Conservation (phyloP, 2,888 invertebrate species). For the Campaea margaritaria region DNA sequence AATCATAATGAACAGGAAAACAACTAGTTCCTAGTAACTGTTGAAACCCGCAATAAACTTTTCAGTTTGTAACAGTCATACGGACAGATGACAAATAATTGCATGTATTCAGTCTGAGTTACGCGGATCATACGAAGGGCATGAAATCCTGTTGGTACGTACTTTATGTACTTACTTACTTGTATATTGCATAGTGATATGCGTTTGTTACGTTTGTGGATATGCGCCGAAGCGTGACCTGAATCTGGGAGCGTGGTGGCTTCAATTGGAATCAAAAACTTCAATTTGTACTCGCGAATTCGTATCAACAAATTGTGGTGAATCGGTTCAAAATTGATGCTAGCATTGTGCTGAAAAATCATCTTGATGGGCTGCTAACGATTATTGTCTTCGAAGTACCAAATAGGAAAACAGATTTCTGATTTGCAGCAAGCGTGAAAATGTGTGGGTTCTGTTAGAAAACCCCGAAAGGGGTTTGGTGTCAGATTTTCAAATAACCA, state of each 20-base stretch:
- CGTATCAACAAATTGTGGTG: too few species aligned
- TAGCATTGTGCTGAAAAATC: too few species aligned
- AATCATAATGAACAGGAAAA: constrained; percentile 28
- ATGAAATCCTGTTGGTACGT: constrained; percentile 7
- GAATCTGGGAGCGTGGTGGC: constrained; percentile 38
- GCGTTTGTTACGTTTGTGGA: constrained; percentile 34
- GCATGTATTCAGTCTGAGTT: constrained; percentile 29
- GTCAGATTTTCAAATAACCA: too few species aligned
- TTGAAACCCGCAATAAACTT: constrained; percentile 27
- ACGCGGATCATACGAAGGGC: constrained; percentile 27
- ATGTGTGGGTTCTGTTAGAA: too few species aligned
- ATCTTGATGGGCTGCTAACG: too few species aligned
- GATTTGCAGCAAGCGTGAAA: too few species aligned
- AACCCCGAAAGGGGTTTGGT: too few species aligned
- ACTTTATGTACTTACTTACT: neutral
- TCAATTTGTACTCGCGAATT: constrained; percentile 8
- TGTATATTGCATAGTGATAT: constrained; percentile 15
- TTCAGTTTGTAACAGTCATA: constrained; percentile 23
- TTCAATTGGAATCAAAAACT: constrained; percentile 28
- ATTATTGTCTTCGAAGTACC: too few species aligned
- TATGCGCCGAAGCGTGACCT: constrained; percentile 34
- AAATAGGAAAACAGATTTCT: too few species aligned
- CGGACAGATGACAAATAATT: constrained; percentile 42
- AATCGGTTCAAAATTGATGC: too few species aligned
- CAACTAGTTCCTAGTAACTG: constrained; percentile 22